A percentile compares a stretch with the other conserved stretches of the same genome.
Conservation (phyloP, 2,888 invertebrate genomes). For the Troglohyphantes excavatus region DNA sequence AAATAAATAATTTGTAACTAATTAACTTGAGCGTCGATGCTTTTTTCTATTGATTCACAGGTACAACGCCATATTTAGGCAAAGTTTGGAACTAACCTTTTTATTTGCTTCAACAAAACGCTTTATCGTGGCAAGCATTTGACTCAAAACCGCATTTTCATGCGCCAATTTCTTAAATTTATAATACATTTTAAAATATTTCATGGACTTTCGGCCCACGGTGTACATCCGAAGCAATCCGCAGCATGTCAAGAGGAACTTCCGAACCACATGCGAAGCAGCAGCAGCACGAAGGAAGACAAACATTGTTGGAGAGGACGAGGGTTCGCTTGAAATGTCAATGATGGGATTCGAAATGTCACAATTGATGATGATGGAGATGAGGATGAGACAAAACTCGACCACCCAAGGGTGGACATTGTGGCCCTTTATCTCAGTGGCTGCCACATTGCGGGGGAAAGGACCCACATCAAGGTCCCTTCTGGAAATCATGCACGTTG, state of each 20-base stretch:
- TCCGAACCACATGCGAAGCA: constrained; percentile 41
- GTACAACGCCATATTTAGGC: too few relatives aligned
- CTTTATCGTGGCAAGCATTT: too few relatives aligned
- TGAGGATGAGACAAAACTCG: constrained; percentile 33
- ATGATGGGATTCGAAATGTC: constrained; percentile 15
- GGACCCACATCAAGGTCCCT: constrained; percentile 50
- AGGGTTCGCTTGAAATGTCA: constrained; percentile 31
- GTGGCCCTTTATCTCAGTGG: constrained; percentile 18
- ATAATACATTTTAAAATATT: too few relatives aligned
- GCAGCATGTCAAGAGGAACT: constrained; percentile 56
- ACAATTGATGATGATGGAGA: constrained; percentile 22
- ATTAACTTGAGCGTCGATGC: too few relatives aligned
- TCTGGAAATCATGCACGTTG: constrained; percentile 45
- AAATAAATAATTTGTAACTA: too few relatives aligned
- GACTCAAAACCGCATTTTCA: too few relatives aligned
- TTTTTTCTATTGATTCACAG: too few relatives aligned
- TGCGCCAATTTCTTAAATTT: too few relatives aligned
- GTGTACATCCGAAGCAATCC: constrained; percentile 12
- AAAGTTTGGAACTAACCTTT: too few relatives aligned
- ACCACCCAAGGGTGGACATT: constrained; percentile 20
- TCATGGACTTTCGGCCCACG: too few relatives aligned
- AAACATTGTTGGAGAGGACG: constrained; percentile 63
- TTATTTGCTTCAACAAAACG: too few relatives aligned
- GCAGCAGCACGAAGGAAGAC: constrained; percentile 55
- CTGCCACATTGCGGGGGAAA: not conserved